phyloP scores from a whole-genome alignment of 2,113 vertebrate genomes.

The Psilopogon haemacephalus region DNA sequence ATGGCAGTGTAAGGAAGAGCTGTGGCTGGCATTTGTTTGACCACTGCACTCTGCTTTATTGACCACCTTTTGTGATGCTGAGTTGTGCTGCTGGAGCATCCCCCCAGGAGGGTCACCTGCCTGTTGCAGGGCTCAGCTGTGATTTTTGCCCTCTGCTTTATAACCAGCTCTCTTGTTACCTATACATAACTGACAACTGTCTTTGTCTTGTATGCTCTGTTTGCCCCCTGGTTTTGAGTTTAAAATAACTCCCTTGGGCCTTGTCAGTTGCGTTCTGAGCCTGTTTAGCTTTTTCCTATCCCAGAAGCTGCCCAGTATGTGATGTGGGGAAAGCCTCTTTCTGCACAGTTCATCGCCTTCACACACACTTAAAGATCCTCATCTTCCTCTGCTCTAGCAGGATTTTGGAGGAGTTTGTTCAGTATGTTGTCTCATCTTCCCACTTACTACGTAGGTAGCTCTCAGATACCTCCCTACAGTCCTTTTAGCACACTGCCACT shows the following conservation, averaged over 20 bases:
- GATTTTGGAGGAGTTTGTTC: background rate
- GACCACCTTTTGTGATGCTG: background rate
- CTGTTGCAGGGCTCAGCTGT: background rate
- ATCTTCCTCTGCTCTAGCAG: background rate
- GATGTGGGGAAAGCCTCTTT: background rate
- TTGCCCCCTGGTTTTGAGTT: background rate
- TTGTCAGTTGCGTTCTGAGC: background rate
- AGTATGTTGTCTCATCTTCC: background rate
- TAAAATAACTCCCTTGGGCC: background rate
- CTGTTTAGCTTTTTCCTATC: background rate
- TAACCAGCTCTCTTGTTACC: background rate
- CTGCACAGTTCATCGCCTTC: background rate
- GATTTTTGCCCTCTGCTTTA: background rate
- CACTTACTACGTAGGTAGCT: background rate
- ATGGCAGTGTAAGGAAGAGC: background rate
- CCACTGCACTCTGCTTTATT: background rate
- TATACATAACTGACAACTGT: background rate
- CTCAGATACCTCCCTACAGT: background rate
- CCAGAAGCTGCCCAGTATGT: accelerated
- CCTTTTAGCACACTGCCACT: background rate
- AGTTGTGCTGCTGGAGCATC: background rate
- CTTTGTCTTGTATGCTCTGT: background rate
- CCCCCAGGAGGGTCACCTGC: background rate
- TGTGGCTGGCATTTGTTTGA: background rate
- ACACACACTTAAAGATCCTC: background rate